phyloP scores from a whole-genome alignment of 2,797 vertebrate genomes.

The Chelon auratus region DNA sequence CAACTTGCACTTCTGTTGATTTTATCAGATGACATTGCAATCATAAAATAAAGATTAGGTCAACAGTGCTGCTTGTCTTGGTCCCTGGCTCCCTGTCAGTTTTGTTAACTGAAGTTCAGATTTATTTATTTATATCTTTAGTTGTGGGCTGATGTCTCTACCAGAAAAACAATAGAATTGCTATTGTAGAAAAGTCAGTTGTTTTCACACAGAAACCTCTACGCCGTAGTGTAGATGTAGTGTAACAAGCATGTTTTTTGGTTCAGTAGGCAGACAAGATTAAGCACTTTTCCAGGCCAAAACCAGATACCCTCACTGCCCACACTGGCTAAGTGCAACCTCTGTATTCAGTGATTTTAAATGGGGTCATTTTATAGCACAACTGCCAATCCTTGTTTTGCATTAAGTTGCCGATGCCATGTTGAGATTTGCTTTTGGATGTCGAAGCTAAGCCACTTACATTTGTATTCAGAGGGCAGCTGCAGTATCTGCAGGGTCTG shows the following conservation, averaged over 20 bases:
- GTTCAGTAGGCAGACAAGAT: slow-evolving; percentile 30
- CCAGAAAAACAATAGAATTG: background rate
- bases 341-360: slow-evolving; percentile 31
- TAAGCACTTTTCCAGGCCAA: slow-evolving; percentile 42
- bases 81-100: background rate
- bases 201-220: slow-evolving; percentile 5
- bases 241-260: slow-evolving; percentile 27
- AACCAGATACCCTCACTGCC: slow-evolving; percentile 31
- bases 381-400: slow-evolving; percentile 16
- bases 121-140: too few relatives aligned
- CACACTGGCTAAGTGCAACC: slow-evolving; percentile 15
- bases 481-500: slow-evolving; percentile 56
- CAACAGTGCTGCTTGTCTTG: background rate
- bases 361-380: slow-evolving; percentile 34
- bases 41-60: background rate
- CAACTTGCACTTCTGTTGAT: background rate
- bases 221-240: slow-evolving; percentile 2
- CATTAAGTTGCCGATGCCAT: slow-evolving; percentile 37
- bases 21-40: background rate
- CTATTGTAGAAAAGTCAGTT: background rate
- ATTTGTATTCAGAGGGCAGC: slow-evolving; percentile 66
- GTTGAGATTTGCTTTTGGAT: slow-evolving; percentile 49
- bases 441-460: slow-evolving; percentile 25
- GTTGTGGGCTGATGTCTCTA: too few relatives aligned
- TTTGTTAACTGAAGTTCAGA: too few relatives aligned